Evolutionary conservation across 2,113 vertebrate genomes (phyloP).

Genomic region (Misgurnus anguillicaudatus): DNA sequence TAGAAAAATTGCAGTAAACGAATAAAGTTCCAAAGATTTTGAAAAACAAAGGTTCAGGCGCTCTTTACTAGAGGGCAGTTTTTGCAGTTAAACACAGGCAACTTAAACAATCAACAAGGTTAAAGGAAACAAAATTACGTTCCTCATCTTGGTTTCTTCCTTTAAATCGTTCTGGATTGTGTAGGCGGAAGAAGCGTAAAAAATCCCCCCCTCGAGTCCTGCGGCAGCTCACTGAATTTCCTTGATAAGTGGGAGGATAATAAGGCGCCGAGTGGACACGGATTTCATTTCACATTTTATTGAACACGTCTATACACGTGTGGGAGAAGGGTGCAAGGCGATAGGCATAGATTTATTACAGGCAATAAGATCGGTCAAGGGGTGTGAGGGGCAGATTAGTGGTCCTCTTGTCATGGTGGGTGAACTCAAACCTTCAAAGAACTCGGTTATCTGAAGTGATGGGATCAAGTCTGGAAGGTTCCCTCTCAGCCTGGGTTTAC

Average conservation of each 20-base stretch:
- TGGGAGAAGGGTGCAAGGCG: constrained; percentile 17
- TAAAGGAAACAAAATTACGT: constrained; percentile 14
- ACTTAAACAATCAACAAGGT: constrained; percentile 4
- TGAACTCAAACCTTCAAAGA: background rate
- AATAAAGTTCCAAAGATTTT: background rate
- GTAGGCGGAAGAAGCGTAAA: constrained; percentile 34
- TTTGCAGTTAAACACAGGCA: background rate
- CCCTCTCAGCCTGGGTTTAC: background rate
- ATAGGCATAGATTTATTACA: constrained; percentile 30
- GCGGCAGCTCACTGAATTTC: constrained; percentile 14
- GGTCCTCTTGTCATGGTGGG: constrained; percentile 19
- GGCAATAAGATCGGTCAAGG: constrained; percentile 28
- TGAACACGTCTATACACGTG: constrained; percentile 35
- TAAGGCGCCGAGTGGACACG: constrained; percentile 33
- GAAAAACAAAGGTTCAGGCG: background rate
- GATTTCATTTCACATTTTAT: constrained; percentile 51
- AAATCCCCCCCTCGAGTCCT: constrained; percentile 12
- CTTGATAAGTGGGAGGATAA: constrained; percentile 34
- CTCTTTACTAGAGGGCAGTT: no score
- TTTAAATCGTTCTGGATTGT: constrained; percentile 26
- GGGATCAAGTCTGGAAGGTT: constrained; percentile 9
- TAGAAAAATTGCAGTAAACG: background rate
- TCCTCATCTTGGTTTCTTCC: constrained; percentile 11
- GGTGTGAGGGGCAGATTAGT: constrained; percentile 22
- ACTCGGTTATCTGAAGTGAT: constrained; percentile 27